Base-by-base conservation (phyloP, 2,888 invertebrate species). In the Trisateles emortualis region DNA sequence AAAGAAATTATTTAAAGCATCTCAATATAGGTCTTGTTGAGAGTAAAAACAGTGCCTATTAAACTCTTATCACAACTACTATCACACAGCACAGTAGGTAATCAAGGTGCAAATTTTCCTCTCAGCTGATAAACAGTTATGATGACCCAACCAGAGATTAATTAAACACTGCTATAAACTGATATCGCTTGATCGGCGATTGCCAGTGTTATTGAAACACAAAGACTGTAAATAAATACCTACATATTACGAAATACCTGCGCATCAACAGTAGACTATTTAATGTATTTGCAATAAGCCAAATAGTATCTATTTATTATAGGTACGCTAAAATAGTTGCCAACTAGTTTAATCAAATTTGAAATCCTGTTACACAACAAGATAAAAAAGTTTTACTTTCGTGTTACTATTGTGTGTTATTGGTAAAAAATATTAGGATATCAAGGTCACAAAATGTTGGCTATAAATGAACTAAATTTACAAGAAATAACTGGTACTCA, bases 401-500 rank as follows among this genome's bases (percentile, higher is more conserved):
- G 8, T 6, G 26, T 6, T 3, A 8, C 3, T 6, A 26, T 3
- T 3, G 26, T 6, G 8, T 6, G n/a, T 6, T 26, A 26, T 5
- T 22, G 8, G 4, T 26, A 1, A 8, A 26, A 8, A 6, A 3
- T 8, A 26, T 8, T 6, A 26, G 1, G 9, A 3, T 26, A 8
- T n/a, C 26, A 26, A 26, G 26, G 26, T 1, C 26, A 1, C 1
- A 6, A 26, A 6, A 6, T 1, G 3, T 26, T 8, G 26, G 26
- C 4, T 6, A 3, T n/a, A 3, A 17, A 38, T 41, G 5, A 39
- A 11, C 11, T 6, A 38, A 29, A 42, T 16, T 22, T 26, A 24
- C 8, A 29, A 42, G 22, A 2, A 60, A 63, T 43, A 26, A 51
- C 13, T 36, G 43, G 36, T 76, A 90, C 90, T 87, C 72, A 92